Conservation (phyloP, 1,140 invertebrate species). For the Daktulosphaira vitifoliae region DNA sequence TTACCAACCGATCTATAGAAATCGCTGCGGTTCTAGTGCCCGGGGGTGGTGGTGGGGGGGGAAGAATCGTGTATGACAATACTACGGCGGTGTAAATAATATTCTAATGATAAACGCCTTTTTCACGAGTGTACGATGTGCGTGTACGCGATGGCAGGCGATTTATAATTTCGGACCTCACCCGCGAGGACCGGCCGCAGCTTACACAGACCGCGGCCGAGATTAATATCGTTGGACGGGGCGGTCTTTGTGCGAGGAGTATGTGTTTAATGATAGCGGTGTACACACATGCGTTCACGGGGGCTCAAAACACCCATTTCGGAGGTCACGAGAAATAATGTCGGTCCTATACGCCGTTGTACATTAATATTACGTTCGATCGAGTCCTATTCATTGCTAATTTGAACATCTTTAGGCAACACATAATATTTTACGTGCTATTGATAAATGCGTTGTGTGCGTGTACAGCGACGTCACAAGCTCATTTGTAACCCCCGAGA, state of each 20-base stretch:
- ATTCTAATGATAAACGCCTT: too few relatives aligned
- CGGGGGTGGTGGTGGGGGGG: too few relatives aligned
- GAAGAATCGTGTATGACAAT: too few relatives aligned
- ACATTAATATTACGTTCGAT: not conserved
- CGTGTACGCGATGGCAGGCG: slow-evolving; percentile 12
- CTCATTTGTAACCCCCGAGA: too few relatives aligned
- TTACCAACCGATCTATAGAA: too few relatives aligned
- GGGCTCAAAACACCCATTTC: slow-evolving; percentile 13
- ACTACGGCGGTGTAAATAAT: too few relatives aligned
- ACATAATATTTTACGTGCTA: too few relatives aligned
- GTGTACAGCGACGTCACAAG: too few relatives aligned
- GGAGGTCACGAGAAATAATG: slow-evolving; percentile 14
- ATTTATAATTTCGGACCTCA: slow-evolving; percentile 17
- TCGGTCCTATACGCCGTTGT: not conserved
- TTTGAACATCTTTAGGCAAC: slow-evolving; percentile 30
- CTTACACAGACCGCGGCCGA: not conserved
- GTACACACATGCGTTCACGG: not conserved
- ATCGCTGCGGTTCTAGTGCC: too few relatives aligned
- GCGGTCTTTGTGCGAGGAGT: slow-evolving; percentile 11
- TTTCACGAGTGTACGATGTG: not conserved
- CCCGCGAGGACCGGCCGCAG: not conserved
- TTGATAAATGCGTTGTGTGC: slow-evolving; percentile 6
- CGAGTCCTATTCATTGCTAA: slow-evolving; percentile 31
- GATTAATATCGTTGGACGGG: slow-evolving; percentile 29
- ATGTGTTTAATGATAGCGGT: too few relatives aligned